A percentile compares a stretch with the other conserved stretches of the same genome.
phyloP scores from a whole-genome alignment of 1,140 invertebrate species.

The Trichogramma pretiosum region DNA sequence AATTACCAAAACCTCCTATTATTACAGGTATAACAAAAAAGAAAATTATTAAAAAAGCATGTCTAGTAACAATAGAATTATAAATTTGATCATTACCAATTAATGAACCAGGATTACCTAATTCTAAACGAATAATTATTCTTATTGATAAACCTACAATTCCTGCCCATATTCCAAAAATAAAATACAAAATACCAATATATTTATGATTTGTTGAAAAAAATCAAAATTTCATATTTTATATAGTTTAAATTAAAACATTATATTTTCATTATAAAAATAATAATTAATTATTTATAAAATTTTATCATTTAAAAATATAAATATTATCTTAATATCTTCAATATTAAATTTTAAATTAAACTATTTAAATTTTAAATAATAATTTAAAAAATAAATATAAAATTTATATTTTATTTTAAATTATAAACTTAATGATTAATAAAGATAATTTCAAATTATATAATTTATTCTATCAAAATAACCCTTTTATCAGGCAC shows the following conservation, averaged over 20 bases:
- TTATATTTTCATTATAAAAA: constrained; percentile 24
- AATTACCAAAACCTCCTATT: constrained; percentile 74
- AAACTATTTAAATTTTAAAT: constrained; percentile 27
- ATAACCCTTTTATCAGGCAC: constrained; percentile 28
- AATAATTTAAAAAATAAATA: constrained; percentile 22
- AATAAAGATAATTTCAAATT: constrained; percentile 50
- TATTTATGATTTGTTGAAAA: constrained; percentile 60
- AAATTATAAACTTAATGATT: constrained; percentile 22
- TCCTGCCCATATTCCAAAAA: constrained; percentile 1
- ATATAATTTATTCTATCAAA: constrained; percentile 53
- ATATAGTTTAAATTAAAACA: constrained; percentile 34
- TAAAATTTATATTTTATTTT: constrained; percentile 24
- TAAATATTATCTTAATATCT: constrained; percentile 46
- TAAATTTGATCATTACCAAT: constrained; percentile 60
- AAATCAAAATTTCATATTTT: constrained; percentile 42
- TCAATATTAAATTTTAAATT: constrained; percentile 47
- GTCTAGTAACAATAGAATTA: constrained; percentile 63
- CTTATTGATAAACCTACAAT: background rate
- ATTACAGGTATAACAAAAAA: constrained; percentile 70
- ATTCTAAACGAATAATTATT: constrained; percentile 8
- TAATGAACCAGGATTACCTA: background rate
- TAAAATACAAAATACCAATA: constrained; percentile 24
- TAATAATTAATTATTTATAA: constrained; percentile 27
- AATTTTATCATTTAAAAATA: constrained; percentile 37
- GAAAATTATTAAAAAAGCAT: constrained; percentile 73